phyloP scores from a whole-genome alignment of 2,113 vertebrate species.

The Syngnathus floridae region DNA sequence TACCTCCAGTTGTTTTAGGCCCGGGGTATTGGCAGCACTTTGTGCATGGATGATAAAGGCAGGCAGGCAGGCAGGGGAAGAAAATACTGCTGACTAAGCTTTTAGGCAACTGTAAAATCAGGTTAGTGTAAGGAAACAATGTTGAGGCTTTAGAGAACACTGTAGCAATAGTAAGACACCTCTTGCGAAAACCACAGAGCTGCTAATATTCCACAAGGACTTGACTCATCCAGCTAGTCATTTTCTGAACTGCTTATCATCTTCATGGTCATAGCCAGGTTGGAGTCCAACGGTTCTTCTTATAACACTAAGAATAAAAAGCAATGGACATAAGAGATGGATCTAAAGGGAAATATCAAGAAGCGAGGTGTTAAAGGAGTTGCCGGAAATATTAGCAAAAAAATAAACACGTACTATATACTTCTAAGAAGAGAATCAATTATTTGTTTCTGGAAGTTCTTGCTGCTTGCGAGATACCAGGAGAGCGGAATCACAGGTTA shows the following conservation, averaged over 20 bases:
- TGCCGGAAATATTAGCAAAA: not conserved
- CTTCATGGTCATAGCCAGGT: not conserved
- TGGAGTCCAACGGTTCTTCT: not conserved
- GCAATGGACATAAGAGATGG: not conserved
- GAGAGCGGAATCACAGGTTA: not conserved
- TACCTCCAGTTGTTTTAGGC: slow-evolving; percentile 31
- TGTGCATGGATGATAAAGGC: slow-evolving; percentile 19
- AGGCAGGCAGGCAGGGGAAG: not conserved
- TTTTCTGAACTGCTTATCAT: not conserved
- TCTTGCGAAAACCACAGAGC: not conserved
- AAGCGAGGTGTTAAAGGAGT: not conserved
- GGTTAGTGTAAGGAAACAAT: slow-evolving; percentile 32
- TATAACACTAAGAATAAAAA: not conserved
- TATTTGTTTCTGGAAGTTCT: no score
- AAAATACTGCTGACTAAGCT: slow-evolving; percentile 19
- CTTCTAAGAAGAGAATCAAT: not conserved
- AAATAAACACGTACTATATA: no score
- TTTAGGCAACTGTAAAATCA: slow-evolving; percentile 21
- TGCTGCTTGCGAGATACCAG: not conserved
- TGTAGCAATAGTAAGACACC: not conserved
- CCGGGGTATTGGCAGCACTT: slow-evolving; percentile 8
- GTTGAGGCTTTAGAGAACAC: slow-evolving; percentile 39
- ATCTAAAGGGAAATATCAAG: not conserved
- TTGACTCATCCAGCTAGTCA: not conserved
- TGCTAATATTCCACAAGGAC: not conserved